A percentile compares a stretch with the other conserved stretches of the same genome.
phyloP scores from a whole-genome alignment of 2,797 vertebrate genomes.

The Girardinus metallicus region DNA sequence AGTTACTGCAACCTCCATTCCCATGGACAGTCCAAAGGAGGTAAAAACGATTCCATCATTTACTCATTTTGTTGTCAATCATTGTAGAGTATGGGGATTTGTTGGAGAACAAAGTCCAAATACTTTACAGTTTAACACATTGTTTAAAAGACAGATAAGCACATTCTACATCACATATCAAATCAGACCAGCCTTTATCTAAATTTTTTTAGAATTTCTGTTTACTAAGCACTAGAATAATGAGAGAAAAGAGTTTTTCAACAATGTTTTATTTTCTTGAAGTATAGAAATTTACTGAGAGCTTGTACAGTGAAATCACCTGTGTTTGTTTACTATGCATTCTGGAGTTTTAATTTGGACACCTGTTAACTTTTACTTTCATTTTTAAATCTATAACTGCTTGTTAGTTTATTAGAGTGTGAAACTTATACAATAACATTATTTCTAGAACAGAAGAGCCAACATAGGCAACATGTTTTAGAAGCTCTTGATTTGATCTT shows the following conservation, averaged over 20 bases:
- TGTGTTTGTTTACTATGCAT: not conserved
- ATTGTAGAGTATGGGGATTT: not conserved
- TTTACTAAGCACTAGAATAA: not conserved
- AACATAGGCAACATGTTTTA: not conserved
- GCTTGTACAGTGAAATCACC: not conserved
- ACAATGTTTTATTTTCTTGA: not conserved
- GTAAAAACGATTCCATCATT: no score
- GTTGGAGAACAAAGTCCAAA: not conserved
- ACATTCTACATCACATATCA: not conserved
- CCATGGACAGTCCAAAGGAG: no score
- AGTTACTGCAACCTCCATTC: no score
- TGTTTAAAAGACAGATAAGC: not conserved
- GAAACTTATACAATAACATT: not conserved
- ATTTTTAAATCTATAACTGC: conserved; percentile 7
- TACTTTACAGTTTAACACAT: not conserved
- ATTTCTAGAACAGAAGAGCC: conserved; percentile 7
- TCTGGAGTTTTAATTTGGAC: not conserved
- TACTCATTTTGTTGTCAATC: no score
- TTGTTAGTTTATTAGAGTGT: not conserved
- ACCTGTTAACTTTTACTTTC: conserved; percentile 4
- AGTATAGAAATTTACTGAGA: not conserved
- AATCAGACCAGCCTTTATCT: not conserved
- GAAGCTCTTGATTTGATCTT: not conserved
- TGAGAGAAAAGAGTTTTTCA: not conserved
- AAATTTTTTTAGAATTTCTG: not conserved